Percentiles rank a stretch among this genome's conserved stretches.
Conservation (phyloP, 2,113 vertebrate species). For the Calyptomena viridis region DNA sequence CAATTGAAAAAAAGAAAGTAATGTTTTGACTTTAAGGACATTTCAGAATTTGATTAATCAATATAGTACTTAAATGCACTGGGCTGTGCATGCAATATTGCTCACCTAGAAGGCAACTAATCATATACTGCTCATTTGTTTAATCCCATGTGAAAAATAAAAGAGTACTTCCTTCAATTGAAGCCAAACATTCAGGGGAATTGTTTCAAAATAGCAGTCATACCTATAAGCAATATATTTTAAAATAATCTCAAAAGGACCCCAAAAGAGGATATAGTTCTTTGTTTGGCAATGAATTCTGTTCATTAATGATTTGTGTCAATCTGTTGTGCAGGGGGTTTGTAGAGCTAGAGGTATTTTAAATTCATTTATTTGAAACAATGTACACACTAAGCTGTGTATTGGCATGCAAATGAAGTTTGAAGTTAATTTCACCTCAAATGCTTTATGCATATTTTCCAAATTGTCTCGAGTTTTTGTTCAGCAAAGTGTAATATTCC, state of each 20-base stretch:
- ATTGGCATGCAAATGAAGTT: neutral
- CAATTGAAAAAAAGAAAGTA: neutral
- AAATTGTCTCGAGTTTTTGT: neutral
- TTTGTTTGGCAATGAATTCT: neutral
- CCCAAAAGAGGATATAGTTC: neutral
- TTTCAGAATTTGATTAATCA: neutral
- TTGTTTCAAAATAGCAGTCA: neutral
- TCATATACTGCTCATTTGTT: rapidly evolving
- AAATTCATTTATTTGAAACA: neutral
- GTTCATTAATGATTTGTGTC: neutral
- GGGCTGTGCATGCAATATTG: neutral
- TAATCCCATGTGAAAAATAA: neutral
- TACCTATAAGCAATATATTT: neutral
- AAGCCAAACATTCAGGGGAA: neutral
- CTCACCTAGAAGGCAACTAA: neutral
- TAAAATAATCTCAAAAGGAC: neutral
- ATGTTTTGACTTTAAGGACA: neutral
- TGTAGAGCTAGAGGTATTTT: neutral
- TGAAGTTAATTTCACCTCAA: conserved; percentile 10
- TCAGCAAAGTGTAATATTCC: neutral
- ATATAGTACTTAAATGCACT: neutral
- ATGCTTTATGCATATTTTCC: neutral
- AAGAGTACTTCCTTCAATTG: neutral
- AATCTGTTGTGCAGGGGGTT: neutral
- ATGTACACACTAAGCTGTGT: neutral